Conservation (phyloP, 2,888 invertebrate species). For the Cecidostiba fungosa region DNA sequence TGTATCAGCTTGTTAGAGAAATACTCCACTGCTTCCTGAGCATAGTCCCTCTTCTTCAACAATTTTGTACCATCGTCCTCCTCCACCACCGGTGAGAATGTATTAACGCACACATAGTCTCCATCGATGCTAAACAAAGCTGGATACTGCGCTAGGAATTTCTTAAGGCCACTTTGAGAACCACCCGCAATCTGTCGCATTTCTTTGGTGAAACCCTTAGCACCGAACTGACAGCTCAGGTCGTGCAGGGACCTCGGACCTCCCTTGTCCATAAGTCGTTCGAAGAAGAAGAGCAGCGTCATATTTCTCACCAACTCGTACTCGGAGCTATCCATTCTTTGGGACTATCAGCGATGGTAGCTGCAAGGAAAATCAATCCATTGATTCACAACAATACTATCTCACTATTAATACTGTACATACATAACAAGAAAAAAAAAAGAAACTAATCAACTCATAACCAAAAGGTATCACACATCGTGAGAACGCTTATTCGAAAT, state of each 20-base stretch:
- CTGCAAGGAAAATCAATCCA: conserved; percentile 3
- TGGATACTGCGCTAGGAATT: conserved; percentile 98
- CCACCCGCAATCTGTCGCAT: conserved; percentile 98
- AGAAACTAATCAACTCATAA: not conserved
- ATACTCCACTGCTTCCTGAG: conserved; percentile 98
- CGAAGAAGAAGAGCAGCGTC: conserved; percentile 98
- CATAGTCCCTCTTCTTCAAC: conserved; percentile 91
- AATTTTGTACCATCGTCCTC: conserved; percentile 82
- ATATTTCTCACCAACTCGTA: conserved; percentile 96
- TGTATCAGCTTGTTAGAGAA: conserved; percentile 97
- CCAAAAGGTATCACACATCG: not conserved
- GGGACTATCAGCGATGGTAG: not conserved
- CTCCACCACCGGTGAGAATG: conserved; percentile 86
- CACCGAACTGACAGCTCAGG: conserved; percentile 99
- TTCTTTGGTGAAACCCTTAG: conserved; percentile 99
- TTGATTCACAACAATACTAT: not conserved
- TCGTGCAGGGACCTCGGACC: conserved; percentile 98
- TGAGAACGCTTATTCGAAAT: not conserved
- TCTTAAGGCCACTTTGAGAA: conserved; percentile 97
- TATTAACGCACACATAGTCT: conserved; percentile 93
- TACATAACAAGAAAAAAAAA: not conserved
- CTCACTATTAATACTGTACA: not conserved
- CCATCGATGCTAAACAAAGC: conserved; percentile 97
- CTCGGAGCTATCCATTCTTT: conserved; percentile 93
- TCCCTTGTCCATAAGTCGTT: conserved; percentile 98